phyloP scores from a whole-genome alignment of 2,797 vertebrate genomes.

The Mareca strepera region DNA sequence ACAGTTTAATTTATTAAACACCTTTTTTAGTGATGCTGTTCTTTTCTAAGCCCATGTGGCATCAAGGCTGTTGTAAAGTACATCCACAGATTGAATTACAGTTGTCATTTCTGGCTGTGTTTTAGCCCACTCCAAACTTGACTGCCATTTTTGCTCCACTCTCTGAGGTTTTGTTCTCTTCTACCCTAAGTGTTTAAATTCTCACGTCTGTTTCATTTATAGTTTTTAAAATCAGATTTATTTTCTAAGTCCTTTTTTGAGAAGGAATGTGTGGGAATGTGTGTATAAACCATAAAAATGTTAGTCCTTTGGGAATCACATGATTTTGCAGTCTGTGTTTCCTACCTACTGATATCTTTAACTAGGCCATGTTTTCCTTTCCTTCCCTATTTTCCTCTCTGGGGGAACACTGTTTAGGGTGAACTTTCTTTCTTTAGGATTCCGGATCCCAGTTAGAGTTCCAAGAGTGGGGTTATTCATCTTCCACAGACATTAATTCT shows the following conservation, averaged over 20 bases:
- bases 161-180: background rate
- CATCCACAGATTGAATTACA: background rate
- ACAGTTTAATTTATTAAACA: background rate
- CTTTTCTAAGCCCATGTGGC: background rate
- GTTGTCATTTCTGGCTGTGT: background rate
- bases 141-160: background rate
- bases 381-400: background rate
- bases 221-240: slow-evolving; percentile 31
- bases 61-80: background rate
- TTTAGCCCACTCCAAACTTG: background rate
- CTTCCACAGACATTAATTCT: slow-evolving; percentile 11
- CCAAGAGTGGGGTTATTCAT: background rate
- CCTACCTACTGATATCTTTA: slow-evolving; percentile 27
- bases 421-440: slow-evolving; percentile 24
- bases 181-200: slow-evolving; percentile 1
- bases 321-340: slow-evolving; percentile 28
- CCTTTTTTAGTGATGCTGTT: background rate
- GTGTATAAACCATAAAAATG: slow-evolving; percentile 5
- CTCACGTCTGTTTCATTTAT: slow-evolving; percentile 27
- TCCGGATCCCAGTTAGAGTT: background rate
- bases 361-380: background rate
- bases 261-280: slow-evolving; percentile 10
- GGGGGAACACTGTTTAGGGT: background rate
- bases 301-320: background rate
- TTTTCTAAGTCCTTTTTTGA: slow-evolving; percentile 38